A percentile compares a stretch with the other conserved stretches of the same genome.
Conservation (phyloP, 1,140 invertebrate species). For the Achroia grisella region DNA sequence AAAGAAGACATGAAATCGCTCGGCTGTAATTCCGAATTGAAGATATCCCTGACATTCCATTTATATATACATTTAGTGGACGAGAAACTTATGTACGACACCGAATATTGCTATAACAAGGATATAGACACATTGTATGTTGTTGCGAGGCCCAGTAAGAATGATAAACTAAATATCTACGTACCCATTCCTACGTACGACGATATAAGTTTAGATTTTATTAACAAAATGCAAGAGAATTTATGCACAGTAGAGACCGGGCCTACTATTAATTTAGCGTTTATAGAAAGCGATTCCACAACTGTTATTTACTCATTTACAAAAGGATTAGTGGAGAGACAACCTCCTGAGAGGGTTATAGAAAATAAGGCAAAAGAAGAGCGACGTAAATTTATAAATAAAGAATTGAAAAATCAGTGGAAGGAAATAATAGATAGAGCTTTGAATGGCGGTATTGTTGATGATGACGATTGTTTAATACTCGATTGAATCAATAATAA, state of each 20-base stretch:
- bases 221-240: slow-evolving; percentile 52
- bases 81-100: slow-evolving; percentile 61
- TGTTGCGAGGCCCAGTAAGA: slow-evolving; percentile 44
- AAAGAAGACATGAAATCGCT: slow-evolving; percentile 58
- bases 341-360: slow-evolving; percentile 21
- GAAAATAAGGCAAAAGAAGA: slow-evolving; percentile 31
- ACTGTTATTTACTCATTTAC: slow-evolving; percentile 59
- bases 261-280: slow-evolving; percentile 47
- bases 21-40: slow-evolving; percentile 47
- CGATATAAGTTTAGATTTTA: slow-evolving; percentile 39
- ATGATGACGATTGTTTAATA: slow-evolving; percentile 52
- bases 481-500: slow-evolving; percentile 22
- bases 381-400: slow-evolving; percentile 50
- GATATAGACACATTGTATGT: slow-evolving; percentile 58
- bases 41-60: slow-evolving; percentile 49
- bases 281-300: slow-evolving; percentile 55
- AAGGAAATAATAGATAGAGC: slow-evolving; percentile 50
- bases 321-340: slow-evolving; percentile 41
- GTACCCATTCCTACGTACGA: slow-evolving; percentile 42
- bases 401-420: slow-evolving; percentile 46
- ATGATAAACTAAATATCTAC: slow-evolving; percentile 58
- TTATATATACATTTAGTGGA: slow-evolving; percentile 58
- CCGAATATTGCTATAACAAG: slow-evolving; percentile 62
- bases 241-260: slow-evolving; percentile 61
- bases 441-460: slow-evolving; percentile 50